A percentile compares a stretch with the other conserved stretches of the same genome.
Evolutionary conservation across 2,888 invertebrate species (phyloP).

Genomic region (Apomyelois bistriatella): DNA sequence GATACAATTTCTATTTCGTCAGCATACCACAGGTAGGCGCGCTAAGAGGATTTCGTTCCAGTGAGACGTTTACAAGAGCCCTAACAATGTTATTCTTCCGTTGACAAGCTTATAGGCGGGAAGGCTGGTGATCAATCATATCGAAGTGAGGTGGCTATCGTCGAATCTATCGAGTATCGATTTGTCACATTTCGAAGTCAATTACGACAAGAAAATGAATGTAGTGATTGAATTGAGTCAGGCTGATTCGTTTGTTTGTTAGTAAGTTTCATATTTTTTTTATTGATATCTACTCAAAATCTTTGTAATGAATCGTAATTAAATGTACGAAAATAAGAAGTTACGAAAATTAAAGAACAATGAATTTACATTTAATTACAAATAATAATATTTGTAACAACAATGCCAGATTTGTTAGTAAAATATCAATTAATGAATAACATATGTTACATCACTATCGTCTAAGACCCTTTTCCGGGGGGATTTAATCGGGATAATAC

Average conservation of each 20-base stretch:
- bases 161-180: conserved; percentile 34
- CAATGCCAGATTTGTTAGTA: too few species aligned
- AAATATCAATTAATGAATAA: conserved; percentile 2
- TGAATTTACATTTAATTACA: too few species aligned
- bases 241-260: not conserved
- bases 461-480: conserved; percentile 61
- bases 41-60: conserved; percentile 64
- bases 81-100: conserved; percentile 75
- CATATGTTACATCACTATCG: conserved; percentile 55
- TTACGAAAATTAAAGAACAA: too few species aligned
- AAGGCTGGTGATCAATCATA: conserved; percentile 69
- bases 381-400: too few species aligned
- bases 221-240: not conserved
- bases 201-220: conserved; percentile 29
- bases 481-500: conserved; percentile 76
- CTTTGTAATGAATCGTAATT: too few species aligned
- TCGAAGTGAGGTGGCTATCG: conserved; percentile 46
- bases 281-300: too few species aligned
- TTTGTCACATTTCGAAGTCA: conserved; percentile 31
- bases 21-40: conserved; percentile 34
- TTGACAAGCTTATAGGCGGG: conserved; percentile 62
- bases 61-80: conserved; percentile 68
- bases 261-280: not conserved
- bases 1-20: conserved; percentile 34
- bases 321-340: too few species aligned